Conservation (phyloP, 2,797 vertebrate genomes). For the Falco biarmicus region DNA sequence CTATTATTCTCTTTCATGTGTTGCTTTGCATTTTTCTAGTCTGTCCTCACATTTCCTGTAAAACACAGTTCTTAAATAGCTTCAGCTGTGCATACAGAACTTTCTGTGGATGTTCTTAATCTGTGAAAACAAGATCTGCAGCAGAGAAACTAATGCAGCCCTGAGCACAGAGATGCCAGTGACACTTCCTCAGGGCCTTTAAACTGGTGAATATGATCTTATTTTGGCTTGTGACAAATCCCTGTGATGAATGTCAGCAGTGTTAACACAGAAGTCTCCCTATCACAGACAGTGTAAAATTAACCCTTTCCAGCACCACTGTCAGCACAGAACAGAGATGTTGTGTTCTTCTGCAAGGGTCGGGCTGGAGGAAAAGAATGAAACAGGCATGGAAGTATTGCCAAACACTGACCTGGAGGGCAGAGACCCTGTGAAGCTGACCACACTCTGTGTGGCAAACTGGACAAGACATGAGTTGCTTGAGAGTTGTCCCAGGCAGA, state of each 20-base stretch:
- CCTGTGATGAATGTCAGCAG: slow-evolving; percentile 38
- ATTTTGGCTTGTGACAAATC: slow-evolving; percentile 53
- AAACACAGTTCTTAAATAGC: slow-evolving; percentile 18
- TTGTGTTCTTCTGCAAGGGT: background rate
- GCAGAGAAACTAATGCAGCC: slow-evolving; percentile 6
- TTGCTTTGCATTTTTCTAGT: background rate
- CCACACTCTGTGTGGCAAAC: background rate
- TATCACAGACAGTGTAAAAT: background rate
- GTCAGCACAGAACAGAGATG: background rate
- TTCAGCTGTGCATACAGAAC: slow-evolving; percentile 8
- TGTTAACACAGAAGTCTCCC: slow-evolving; percentile 30
- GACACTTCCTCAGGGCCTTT: slow-evolving; percentile 35
- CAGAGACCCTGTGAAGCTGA: background rate
- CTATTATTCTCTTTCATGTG: background rate
- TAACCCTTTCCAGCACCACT: background rate
- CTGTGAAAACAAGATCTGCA: slow-evolving; percentile 25
- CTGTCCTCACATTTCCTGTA: background rate
- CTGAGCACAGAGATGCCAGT: background rate
- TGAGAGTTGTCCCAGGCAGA: background rate
- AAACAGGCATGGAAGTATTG: background rate
- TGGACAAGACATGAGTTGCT: background rate
- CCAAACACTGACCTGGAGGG: background rate
- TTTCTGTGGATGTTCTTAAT: slow-evolving; percentile 43
- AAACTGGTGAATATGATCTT: slow-evolving; percentile 26
- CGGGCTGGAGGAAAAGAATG: background rate